Conservation (phyloP, 2,888 invertebrate genomes). For the Leucoma salicis region DNA sequence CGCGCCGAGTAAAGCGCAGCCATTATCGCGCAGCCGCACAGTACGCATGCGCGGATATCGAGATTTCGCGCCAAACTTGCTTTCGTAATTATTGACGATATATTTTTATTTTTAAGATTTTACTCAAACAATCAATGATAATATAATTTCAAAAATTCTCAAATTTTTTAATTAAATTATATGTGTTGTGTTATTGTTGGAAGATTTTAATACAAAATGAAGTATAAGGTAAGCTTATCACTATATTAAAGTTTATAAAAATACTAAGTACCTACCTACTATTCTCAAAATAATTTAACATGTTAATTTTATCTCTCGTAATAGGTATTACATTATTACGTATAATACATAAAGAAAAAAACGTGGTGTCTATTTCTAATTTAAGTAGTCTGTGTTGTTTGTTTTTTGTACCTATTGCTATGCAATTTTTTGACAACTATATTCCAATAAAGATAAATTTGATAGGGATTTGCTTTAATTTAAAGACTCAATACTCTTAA, state of each 20-base stretch:
- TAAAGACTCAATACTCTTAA: neutral
- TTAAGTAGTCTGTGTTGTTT: neutral
- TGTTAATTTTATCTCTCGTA: too few relatives aligned
- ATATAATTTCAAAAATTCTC: constrained; percentile 8
- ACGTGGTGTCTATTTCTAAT: too few relatives aligned
- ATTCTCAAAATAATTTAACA: too few relatives aligned
- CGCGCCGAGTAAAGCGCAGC: constrained; percentile 51
- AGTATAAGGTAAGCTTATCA: constrained; percentile 63
- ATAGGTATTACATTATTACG: too few relatives aligned
- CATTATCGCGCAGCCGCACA: constrained; percentile 60
- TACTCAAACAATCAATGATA: constrained; percentile 24
- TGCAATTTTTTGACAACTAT: neutral
- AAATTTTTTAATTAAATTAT: constrained; percentile 18
- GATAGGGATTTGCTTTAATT: constrained; percentile 1
- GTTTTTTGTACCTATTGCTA: too few relatives aligned
- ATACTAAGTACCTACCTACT: too few relatives aligned
- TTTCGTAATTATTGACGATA: constrained; percentile 17
- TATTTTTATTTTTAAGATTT: constrained; percentile 19
- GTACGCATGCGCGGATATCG: constrained; percentile 64
- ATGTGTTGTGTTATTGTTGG: constrained; percentile 35
- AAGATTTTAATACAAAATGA: constrained; percentile 47
- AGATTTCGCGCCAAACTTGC: constrained; percentile 47
- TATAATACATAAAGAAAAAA: too few relatives aligned
- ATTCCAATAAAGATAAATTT: neutral
- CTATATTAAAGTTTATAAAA: too few relatives aligned